Evolutionary conservation across 2,113 vertebrate species (phyloP), one percentile per base, ranked within the genome.

Genomic region (Prochilodus magdalenae): DNA sequence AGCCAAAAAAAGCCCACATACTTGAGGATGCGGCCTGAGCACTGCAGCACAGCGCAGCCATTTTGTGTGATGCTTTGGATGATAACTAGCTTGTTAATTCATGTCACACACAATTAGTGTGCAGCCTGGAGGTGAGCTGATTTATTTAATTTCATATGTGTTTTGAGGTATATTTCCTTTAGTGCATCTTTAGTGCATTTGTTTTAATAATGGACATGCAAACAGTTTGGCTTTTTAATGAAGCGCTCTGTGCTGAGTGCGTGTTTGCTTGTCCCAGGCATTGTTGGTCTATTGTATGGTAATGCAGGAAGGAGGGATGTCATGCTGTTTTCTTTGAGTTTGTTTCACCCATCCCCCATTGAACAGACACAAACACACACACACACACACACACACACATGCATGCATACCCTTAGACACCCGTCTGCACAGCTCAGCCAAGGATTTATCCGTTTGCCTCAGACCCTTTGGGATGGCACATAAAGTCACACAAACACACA

Each of bases 371-470:
- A 75, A 13, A 74, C 71, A 27, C 47, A 55, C 49, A 60, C 55
- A 59, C 73, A n/a, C 16, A 22, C 47, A 65, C 66, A 70, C n/a
- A 65, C 59, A 62, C 55, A 80, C 78, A 72, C 69, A 63, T 53
- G n/a, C n/a, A n/a, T n/a, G n/a, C n/a, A 65, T 44, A 70, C 76
- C 73, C 69, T 62, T 53, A 65, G 47, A 70, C 76, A 78, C 80
- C 57, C 72, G 62, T 76, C 79, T 81, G 83, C 77, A 55, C 26
- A 2, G 57, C 74, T 80, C 74, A 71, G 33, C 67, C 71, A 80
- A 77, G 72, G 73, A 63, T 71, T 78, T 76, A 85, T 85, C 75
- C 62, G 55, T 74, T 78, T 60, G 70, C 60, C n/a, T 49, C 40
- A 44, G 49, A 73, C 40, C 79, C 60, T 78, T 33, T 78, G 83